Base-by-base conservation (phyloP, 1,140 invertebrate genomes). In the Adelges cooleyi region DNA sequence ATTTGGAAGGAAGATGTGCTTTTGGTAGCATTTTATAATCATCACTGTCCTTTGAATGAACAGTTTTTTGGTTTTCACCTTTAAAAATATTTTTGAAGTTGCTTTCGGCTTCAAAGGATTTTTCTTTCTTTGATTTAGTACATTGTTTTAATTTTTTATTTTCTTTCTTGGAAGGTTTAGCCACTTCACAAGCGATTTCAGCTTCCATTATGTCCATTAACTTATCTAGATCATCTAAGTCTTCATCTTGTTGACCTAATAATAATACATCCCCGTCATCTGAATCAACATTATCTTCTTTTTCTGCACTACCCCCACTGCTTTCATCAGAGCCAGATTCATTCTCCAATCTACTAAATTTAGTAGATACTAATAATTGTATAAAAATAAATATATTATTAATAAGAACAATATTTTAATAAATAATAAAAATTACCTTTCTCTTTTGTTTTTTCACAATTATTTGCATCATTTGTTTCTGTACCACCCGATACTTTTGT, bases 141-240 rank as follows among this genome's bases (percentile, higher is more conserved):
- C 5, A 33, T 10, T 27, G 56, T 33, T 48, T 62, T 48, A 27
- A 22, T 20, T 18, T 33, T 62, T 46, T 62, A 0, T 62, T 62
- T 33, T 48, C 56, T 33, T 62, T 62, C 29, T 46, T 62, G 10
- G n/a, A 20, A 46, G 38, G 9, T 48, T 46, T 46, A 33, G 44
- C 42, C 10, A 42, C n/a, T 17, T 25, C 38, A 13, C 53, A 36
- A 44, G 38, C 38, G 20, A 62, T 62, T 62, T 62, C 56, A 62
- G 56, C 56, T 8, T 62, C 56, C 56, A 62, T 62, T 46, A 62
- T 62, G 1, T 62, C 56, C 56, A 62, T 62, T 62, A 62, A 22
- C 33, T 62, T 62, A 22, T 62, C 56, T 20, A 62, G 42, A 62
- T 62, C 56, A 33, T 62, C 56, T 13, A 62, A 48, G 20, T 62